phyloP scores from a whole-genome alignment of 2,113 vertebrate genomes.

The Podiceps cristatus region DNA sequence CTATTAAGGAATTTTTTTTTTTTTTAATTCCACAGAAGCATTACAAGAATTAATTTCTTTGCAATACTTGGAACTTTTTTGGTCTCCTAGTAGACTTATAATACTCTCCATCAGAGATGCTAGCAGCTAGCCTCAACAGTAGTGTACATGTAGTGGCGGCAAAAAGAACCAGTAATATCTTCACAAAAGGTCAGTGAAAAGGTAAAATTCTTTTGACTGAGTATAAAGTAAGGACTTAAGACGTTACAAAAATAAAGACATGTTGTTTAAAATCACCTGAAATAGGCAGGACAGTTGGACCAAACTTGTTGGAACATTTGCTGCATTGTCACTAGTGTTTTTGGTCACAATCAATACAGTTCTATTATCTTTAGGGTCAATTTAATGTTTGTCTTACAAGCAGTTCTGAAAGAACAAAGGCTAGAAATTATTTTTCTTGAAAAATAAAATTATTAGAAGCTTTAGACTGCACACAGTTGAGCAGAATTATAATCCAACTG shows the following conservation, averaged over 20 bases:
- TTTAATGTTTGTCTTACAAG: not conserved
- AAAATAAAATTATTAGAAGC: slow-evolving; percentile 5
- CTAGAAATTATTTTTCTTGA: not conserved
- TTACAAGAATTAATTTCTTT: not conserved
- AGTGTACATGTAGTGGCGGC: not conserved
- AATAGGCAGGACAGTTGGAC: not conserved
- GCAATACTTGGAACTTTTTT: not conserved
- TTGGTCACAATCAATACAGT: not conserved
- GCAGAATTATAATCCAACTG: slow-evolving; percentile 49
- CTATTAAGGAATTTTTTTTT: not conserved
- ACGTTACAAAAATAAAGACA: not conserved
- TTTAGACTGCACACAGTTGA: not conserved
- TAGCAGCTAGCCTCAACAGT: not conserved
- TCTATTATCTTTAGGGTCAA: not conserved
- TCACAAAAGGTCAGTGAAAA: not conserved
- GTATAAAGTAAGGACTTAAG: not conserved
- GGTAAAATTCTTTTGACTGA: not conserved
- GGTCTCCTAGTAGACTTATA: not conserved
- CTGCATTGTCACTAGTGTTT: not conserved
- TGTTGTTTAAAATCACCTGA: not conserved
- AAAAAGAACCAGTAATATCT: not conserved
- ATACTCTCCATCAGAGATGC: not conserved
- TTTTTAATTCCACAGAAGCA: not conserved
- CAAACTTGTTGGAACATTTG: not conserved
- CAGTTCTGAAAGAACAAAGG: not conserved